Evolutionary conservation across 92 coral and sea anemone genomes (phyloP), one percentile per base, ranked within the genome.

Genomic region (Plumapathes pennacea): DNA sequence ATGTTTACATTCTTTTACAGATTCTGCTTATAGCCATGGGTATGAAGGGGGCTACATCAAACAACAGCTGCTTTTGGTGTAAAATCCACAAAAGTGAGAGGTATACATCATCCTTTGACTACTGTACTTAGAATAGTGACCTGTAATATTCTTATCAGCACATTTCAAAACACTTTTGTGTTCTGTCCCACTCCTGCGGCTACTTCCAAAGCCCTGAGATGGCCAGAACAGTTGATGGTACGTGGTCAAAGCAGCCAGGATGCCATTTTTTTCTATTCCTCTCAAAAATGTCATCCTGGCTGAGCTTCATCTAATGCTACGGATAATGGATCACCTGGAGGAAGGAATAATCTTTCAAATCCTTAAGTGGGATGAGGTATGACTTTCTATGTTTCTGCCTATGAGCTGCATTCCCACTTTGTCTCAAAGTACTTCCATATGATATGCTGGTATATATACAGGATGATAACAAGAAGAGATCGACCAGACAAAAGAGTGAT

Each of bases 251-350:
- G 20, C 50, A 58, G 14, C 65, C 65, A 14, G 40, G 65, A 39
- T 65, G 72, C 62, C 72, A 65, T 42, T 51, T 17, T 62, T 62
- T 44, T 45, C 32, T 32, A 31, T 62, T 4, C 41, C 54, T 33
- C 28, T 64, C 3, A 38, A 50, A 39, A 64, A 64, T 28, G 38
- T 64, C 15, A 41, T 25, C 0, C 14, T 64, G 24, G 74, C 53
- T 19, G 54, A 53, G 25, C 45, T 67, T 4, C 74, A 53, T 26
- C 38, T 67, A 14, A 67, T 67, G 64, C 36, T 67, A 0, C 10
- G 55, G 10, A 36, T 67, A 42, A 67, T 46, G 14, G 74, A 67
- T 44, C 39, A 54, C 22, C 54, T 53, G 18, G 74, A 67, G 53
- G 64, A 54, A 45, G 74, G 74, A 11, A n/a, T 67, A 14, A 43